A percentile compares a stretch with the other conserved stretches of the same genome.
phyloP scores from a whole-genome alignment of 2,888 invertebrate genomes.

The Lepeophtheirus nordmannii region DNA sequence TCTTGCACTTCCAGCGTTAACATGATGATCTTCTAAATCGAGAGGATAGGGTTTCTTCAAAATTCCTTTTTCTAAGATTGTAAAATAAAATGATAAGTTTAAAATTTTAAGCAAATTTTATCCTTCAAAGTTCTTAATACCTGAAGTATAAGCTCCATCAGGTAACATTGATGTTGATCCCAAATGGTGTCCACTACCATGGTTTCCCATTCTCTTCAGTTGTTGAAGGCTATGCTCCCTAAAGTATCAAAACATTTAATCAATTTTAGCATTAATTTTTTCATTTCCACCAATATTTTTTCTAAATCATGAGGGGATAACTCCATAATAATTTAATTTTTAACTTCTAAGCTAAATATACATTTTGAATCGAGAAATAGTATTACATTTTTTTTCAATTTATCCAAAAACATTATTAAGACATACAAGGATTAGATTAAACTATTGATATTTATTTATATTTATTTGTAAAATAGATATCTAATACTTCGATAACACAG shows the following conservation, averaged over 20 bases:
- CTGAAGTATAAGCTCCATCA: slow-evolving; percentile 10
- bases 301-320: too few relatives aligned
- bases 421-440: too few relatives aligned
- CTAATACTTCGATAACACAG: too few relatives aligned
- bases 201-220: slow-evolving; percentile 50
- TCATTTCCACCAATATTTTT: too few relatives aligned
- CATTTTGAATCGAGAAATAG: too few relatives aligned
- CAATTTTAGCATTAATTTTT: not conserved
- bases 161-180: slow-evolving; percentile 15
- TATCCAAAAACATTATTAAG: too few relatives aligned
- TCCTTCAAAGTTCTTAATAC: slow-evolving; percentile 23
- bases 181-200: slow-evolving; percentile 33
- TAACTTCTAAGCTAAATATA: too few relatives aligned
- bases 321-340: too few relatives aligned
- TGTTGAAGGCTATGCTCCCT: slow-evolving; percentile 66
- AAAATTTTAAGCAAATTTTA: not conserved
- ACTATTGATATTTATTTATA: too few relatives aligned
- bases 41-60: slow-evolving; percentile 50
- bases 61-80: slow-evolving; percentile 52
- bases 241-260: slow-evolving; percentile 29
- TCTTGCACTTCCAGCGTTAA: slow-evolving; percentile 29
- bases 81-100: slow-evolving; percentile 22
- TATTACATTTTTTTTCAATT: too few relatives aligned
- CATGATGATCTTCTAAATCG: slow-evolving; percentile 43
- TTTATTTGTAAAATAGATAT: too few relatives aligned